phyloP scores from a whole-genome alignment of 2,797 vertebrate species.

The Petrocephalus sullivani region DNA sequence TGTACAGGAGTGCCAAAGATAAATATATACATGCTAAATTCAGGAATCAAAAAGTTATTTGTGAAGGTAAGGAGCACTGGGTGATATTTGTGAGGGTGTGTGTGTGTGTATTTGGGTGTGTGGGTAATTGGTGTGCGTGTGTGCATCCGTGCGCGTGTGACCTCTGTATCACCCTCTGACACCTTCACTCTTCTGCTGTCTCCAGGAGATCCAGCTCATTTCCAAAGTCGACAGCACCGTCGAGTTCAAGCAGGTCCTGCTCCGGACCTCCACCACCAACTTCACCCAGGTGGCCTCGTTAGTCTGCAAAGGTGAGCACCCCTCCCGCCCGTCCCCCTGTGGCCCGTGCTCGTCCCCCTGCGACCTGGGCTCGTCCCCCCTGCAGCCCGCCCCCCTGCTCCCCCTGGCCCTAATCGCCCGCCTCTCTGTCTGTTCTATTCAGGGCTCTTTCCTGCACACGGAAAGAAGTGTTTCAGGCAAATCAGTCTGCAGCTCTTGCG shows the following conservation, averaged over 20 bases:
- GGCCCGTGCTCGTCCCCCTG: too few relatives aligned
- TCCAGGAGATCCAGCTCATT: slow-evolving; percentile 77
- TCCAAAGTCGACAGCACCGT: slow-evolving; percentile 68
- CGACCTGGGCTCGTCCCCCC: not conserved
- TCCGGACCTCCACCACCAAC: slow-evolving; percentile 77
- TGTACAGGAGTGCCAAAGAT: slow-evolving; percentile 72
- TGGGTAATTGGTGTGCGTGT: not conserved
- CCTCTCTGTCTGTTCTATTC: not conserved
- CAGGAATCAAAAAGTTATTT: slow-evolving; percentile 77
- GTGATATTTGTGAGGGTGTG: not conserved
- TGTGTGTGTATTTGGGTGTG: not conserved
- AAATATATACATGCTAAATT: slow-evolving; percentile 83
- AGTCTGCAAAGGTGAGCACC: slow-evolving; percentile 56
- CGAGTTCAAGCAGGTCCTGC: slow-evolving; percentile 71
- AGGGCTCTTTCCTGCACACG: slow-evolving; percentile 64
- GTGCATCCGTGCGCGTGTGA: not conserved
- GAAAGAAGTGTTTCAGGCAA: slow-evolving; percentile 55
- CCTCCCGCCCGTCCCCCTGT: not conserved
- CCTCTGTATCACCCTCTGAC: slow-evolving; percentile 16
- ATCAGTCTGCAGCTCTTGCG: slow-evolving; percentile 54
- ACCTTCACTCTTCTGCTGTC: slow-evolving; percentile 18
- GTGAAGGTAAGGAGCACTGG: slow-evolving; percentile 72
- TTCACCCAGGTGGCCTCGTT: slow-evolving; percentile 84
- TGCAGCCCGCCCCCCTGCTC: not conserved
- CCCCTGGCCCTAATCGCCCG: not conserved